Conservation (phyloP, 2,113 vertebrate species). For the Hystrix cristata region DNA sequence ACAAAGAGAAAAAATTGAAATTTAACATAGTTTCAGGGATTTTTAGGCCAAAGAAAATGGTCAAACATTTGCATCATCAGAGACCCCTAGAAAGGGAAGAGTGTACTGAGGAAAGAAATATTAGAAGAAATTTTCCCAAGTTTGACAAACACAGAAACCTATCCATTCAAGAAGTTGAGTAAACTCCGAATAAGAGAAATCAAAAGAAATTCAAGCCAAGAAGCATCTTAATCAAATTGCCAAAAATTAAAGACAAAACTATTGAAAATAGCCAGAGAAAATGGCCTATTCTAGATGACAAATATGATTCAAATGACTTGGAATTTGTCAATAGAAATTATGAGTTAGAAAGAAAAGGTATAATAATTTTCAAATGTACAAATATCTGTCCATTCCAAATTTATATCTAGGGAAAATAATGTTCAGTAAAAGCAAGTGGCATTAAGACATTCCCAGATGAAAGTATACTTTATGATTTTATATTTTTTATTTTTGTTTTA, state of each 20-base stretch:
- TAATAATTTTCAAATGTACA: neutral
- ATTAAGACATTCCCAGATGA: constrained; percentile 17
- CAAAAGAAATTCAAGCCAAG: neutral
- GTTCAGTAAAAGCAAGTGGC: neutral
- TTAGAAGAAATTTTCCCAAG: neutral
- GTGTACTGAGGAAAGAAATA: neutral
- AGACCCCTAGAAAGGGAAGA: neutral
- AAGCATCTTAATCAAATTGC: neutral
- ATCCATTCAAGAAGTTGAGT: neutral
- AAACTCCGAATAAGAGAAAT: neutral
- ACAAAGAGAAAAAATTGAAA: neutral
- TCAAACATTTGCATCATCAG: neutral
- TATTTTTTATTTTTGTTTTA: too few species aligned
- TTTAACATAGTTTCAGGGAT: neutral
- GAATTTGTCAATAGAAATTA: neutral
- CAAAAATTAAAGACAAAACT: constrained; percentile 1
- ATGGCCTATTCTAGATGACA: neutral
- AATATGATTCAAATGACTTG: neutral
- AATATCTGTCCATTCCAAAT: neutral
- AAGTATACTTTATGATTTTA: too few species aligned
- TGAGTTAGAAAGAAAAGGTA: neutral
- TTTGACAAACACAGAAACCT: neutral
- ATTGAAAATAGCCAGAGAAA: neutral
- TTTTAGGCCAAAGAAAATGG: neutral
- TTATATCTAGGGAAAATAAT: neutral